Evolutionary conservation across 2,888 invertebrate species (phyloP).

Genomic region (Morpho achilles): DNA sequence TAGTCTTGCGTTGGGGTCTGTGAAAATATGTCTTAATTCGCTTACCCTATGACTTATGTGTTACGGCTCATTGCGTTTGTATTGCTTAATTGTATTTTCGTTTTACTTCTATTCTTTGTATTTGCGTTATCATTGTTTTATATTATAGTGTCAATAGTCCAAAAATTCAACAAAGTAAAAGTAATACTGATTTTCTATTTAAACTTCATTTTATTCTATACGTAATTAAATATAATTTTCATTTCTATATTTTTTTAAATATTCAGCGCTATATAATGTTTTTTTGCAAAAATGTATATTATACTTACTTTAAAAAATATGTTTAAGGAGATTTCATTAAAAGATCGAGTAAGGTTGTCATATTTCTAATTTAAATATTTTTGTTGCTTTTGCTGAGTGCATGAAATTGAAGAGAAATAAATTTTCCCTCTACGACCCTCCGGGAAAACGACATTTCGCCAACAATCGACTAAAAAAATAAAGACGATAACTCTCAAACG

Average conservation of each 20-base stretch:
- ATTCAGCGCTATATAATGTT: too few relatives aligned
- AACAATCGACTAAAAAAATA: constrained; percentile 43
- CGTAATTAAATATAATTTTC: too few relatives aligned
- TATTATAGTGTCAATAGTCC: too few relatives aligned
- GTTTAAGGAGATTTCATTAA: too few relatives aligned
- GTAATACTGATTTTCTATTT: too few relatives aligned
- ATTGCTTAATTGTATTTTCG: constrained; percentile 8
- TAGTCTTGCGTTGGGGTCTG: constrained; percentile 56
- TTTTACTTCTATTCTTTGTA: background rate
- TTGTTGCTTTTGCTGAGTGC: constrained; percentile 75
- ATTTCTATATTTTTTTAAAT: too few relatives aligned
- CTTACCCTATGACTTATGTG: constrained; percentile 71
- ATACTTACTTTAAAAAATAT: too few relatives aligned
- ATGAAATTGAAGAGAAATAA: constrained; percentile 75
- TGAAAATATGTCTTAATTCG: constrained; percentile 77
- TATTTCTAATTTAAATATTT: constrained; percentile 72
- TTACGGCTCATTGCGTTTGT: constrained; percentile 33
- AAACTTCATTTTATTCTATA: too few relatives aligned
- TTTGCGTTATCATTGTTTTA: too few relatives aligned
- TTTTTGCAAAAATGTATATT: too few relatives aligned
- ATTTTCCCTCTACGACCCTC: constrained; percentile 59
- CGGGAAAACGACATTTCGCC: constrained; percentile 49
- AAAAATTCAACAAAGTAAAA: too few relatives aligned
- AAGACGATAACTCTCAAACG: constrained; percentile 32
- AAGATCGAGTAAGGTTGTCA: constrained; percentile 41